phyloP scores from a whole-genome alignment of 2,888 invertebrate species.

The Diploptera punctata region DNA sequence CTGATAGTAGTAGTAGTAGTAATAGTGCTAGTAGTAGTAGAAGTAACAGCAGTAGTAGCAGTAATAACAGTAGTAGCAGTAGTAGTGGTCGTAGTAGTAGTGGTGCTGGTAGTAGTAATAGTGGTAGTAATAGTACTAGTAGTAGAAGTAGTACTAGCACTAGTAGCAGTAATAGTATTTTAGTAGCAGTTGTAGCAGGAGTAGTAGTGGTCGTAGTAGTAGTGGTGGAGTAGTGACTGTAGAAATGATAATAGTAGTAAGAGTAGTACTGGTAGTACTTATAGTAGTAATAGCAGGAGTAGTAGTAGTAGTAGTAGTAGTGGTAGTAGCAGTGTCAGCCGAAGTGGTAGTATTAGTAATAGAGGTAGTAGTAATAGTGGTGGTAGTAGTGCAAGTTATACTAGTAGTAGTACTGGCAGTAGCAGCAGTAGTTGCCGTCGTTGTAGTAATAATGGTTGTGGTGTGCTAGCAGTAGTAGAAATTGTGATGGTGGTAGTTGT shows the following conservation, averaged over 20 bases:
- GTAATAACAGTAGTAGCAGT: background rate
- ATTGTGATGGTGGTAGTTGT: no score
- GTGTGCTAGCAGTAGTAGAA: no score
- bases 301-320: constrained; percentile 2
- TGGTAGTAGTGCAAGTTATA: background rate
- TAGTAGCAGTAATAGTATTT: background rate
- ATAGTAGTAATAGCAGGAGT: background rate
- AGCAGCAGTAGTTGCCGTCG: no score
- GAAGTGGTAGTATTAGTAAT: no score
- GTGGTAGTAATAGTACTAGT: background rate
- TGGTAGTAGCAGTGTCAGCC: background rate
- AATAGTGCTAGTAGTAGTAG: background rate
- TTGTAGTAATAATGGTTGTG: no score
- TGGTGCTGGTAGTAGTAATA: background rate
- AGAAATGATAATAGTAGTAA: background rate
- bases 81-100: background rate
- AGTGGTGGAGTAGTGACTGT: background rate
- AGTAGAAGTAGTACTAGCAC: background rate
- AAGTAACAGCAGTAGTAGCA: constrained; percentile 2
- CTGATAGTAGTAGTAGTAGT: background rate
- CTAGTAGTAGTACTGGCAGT: no score
- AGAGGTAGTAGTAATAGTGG: no score
- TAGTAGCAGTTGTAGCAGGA: background rate
- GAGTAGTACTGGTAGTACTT: no score
- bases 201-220: no score